These are phyloP conservation scores for Vidua chalybeata DNA, from an alignment of 2,113 vertebrate species.

Conservation along the genomic window DNA sequence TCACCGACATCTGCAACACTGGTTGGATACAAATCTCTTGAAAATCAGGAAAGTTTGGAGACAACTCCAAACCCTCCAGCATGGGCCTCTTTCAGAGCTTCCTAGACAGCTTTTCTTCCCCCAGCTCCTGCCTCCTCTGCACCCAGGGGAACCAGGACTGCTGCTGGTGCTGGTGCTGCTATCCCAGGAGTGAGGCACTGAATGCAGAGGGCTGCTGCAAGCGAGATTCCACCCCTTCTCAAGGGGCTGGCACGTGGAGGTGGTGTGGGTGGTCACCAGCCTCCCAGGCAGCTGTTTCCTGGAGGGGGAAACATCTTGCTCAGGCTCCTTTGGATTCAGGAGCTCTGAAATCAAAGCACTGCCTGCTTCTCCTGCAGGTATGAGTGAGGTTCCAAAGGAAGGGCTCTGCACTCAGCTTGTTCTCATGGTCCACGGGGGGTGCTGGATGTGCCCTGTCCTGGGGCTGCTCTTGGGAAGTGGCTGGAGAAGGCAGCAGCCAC, in stretches of 20 bases:
- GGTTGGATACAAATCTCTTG: neutral
- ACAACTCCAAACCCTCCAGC: neutral
- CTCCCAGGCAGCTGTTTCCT: neutral
- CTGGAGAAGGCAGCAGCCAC: neutral
- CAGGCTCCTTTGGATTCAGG: neutral
- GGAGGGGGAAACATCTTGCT: neutral
- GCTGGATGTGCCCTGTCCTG: neutral
- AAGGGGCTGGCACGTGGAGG: neutral
- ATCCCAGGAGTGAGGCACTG: neutral
- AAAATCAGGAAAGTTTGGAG: neutral
- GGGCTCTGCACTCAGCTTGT: neutral
- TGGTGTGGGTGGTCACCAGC: neutral
- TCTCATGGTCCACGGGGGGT: rapidly evolving
- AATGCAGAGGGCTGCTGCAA: neutral
- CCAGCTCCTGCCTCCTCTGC: neutral
- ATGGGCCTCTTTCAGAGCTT: neutral
- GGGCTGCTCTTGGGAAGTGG: neutral
- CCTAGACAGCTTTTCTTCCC: neutral
- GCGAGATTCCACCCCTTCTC: neutral
- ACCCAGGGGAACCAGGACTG: neutral
- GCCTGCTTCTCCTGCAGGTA: neutral
- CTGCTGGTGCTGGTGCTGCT: neutral
- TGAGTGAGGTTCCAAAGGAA: neutral
- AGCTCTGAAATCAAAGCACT: neutral
- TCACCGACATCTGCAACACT: too few species aligned